Base-by-base conservation (phyloP, 2,797 vertebrate genomes). In the Intellagama lesueurii region DNA sequence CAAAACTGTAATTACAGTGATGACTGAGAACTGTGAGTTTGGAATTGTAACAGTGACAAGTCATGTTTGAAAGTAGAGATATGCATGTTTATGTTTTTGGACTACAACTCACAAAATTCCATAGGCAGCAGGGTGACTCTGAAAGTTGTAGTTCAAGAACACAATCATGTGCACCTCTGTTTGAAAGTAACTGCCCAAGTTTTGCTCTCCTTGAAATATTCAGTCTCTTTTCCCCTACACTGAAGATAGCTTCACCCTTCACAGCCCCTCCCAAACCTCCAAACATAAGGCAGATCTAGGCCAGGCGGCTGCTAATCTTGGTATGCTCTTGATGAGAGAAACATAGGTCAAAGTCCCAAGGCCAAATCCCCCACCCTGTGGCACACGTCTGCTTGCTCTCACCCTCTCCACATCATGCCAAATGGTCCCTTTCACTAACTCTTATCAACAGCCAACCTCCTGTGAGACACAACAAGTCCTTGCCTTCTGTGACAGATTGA, bases 391-490 rank as follows among this genome's bases (percentile, higher is more conserved):
- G 1, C 35, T 86, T 4, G 3, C 30, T 26, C 60, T 83, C 40
- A 11, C 66, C 17, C 30, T 66, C 47, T 44, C 69, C 40, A 12
- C 78, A 14, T 32, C n/a, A 19, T 32, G n/a, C 70, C 83, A 68
- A 47, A 24, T 11, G 19, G 73, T 30, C 35, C 47, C 7, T 72
- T 83, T 69, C 7, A 47, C 66, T 76, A 52, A 32, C 3, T 26
- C 80, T 90, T 90, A 90, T 90, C 79, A 83, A 56, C 32, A 82
- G 14, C 17, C 52, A 81, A 17, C n/a, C 49, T 44, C 68, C 44
- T n/a, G 64, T 32, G 70, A 90, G 89, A 82, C 85, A 69, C 72
- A 90, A 90, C 89, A 90, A 87, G 69, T 35, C 80, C 64, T 78
- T 77, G 60, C 26, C 7, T 44, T 12, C 78, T 75, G 69, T 52